phyloP scores from a whole-genome alignment of 2,113 vertebrate genomes.

The Xyrauchen texanus region DNA sequence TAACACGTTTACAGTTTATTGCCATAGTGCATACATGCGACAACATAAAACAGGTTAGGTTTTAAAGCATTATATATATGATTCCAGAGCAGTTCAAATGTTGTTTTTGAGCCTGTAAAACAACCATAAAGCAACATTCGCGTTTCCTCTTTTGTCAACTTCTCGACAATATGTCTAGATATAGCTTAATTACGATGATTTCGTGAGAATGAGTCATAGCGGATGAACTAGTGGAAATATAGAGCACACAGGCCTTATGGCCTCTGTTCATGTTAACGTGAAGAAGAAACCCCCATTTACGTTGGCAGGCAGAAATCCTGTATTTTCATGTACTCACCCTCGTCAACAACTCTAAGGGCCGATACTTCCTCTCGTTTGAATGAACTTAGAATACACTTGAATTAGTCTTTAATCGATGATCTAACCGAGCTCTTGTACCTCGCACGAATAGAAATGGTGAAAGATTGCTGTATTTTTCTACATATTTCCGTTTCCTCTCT shows the following conservation, averaged over 20 bases:
- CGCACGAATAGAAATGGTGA: conserved; percentile 30
- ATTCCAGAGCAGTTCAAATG: too few species aligned
- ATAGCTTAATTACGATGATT: neutral
- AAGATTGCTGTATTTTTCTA: conserved; percentile 46
- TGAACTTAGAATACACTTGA: neutral
- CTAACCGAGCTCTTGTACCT: neutral
- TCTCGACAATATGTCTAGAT: neutral
- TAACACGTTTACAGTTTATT: neutral
- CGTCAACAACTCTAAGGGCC: neutral
- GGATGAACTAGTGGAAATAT: neutral
- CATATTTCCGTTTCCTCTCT: conserved; percentile 75
- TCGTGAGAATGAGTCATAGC: neutral
- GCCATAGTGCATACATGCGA: neutral
- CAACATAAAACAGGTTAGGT: neutral
- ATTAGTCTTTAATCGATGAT: neutral
- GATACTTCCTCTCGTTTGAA: neutral
- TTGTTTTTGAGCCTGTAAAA: too few species aligned
- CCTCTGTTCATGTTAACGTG: conserved; percentile 20
- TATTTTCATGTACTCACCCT: conserved; percentile 9
- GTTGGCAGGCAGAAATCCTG: conserved; percentile 7
- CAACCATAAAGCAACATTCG: too few species aligned
- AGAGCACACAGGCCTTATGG: conserved; percentile 17
- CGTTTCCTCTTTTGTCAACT: neutral
- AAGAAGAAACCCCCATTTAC: neutral
- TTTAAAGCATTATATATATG: too few species aligned